Conservation (phyloP, 2,888 invertebrate genomes). For the Hirtodrosophila confusa region DNA sequence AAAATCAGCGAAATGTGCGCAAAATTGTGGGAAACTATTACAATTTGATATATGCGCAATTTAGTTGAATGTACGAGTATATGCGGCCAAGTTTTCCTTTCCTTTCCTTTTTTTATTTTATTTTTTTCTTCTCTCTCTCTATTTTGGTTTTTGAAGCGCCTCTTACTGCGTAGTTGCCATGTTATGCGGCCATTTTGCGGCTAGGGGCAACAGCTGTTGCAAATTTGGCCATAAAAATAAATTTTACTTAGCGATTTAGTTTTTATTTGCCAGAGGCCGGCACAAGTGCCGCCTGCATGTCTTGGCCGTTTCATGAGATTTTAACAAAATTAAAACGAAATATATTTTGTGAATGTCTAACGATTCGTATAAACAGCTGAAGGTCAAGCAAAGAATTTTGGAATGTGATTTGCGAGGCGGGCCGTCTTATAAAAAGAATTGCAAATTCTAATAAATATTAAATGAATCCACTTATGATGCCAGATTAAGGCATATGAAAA, state of each 20-base stretch:
- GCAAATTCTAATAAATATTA: too few species aligned
- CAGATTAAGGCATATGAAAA: too few species aligned
- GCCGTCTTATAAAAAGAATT: not conserved
- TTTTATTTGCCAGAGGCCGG: conserved; percentile 31
- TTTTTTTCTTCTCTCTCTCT: not conserved
- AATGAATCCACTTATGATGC: too few species aligned
- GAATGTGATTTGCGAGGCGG: not conserved
- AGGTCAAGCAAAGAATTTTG: conserved; percentile 40
- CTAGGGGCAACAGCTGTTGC: conserved; percentile 64
- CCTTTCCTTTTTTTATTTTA: not conserved
- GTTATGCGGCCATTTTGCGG: conserved; percentile 68
- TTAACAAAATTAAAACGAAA: conserved; percentile 64
- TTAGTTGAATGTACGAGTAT: conserved; percentile 68
- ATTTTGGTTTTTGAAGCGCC: conserved; percentile 1
- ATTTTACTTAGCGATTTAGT: conserved; percentile 68
- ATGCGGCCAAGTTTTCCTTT: conserved; percentile 48
- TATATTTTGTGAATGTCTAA: conserved; percentile 39
- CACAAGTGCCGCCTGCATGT: conserved; percentile 14
- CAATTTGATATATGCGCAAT: conserved; percentile 74
- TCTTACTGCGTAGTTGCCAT: conserved; percentile 41
- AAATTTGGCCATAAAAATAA: conserved; percentile 69
- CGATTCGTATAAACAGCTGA: conserved; percentile 25
- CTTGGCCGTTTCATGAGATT: conserved; percentile 43
- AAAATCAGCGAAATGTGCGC: conserved; percentile 67
- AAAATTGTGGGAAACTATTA: conserved; percentile 71